phyloP scores from a whole-genome alignment of 1,140 invertebrate genomes.

The Drosophila varians region DNA sequence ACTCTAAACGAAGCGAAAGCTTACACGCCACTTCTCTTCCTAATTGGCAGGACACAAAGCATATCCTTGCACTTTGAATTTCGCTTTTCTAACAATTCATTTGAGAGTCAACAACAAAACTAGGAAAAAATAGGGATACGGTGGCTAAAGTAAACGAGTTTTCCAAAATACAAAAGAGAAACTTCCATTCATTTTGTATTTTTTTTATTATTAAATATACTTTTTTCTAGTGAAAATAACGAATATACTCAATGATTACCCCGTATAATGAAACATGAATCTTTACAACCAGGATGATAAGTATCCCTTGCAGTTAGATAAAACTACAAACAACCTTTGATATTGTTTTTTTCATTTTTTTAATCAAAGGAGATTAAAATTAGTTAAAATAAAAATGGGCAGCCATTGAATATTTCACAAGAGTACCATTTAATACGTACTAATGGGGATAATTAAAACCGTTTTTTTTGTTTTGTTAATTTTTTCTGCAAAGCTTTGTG shows the following conservation, averaged over 20 bases:
- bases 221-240: too few relatives aligned
- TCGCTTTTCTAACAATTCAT: background rate
- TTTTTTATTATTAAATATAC: too few relatives aligned
- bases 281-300: too few relatives aligned
- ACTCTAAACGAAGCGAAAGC: background rate
- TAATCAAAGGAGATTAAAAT: background rate
- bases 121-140: background rate
- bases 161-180: too few relatives aligned
- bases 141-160: too few relatives aligned
- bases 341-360: constrained; percentile 1
- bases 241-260: too few relatives aligned
- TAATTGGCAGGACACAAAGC: constrained; percentile 8
- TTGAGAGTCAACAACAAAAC: background rate
- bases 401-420: background rate
- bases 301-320: background rate
- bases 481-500: background rate
- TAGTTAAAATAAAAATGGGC: background rate
- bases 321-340: too few relatives aligned
- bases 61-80: background rate
- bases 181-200: too few relatives aligned
- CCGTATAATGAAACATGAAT: too few relatives aligned
- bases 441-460: background rate
- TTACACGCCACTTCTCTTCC: background rate
- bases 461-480: background rate
- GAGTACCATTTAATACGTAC: background rate